Evolutionary conservation across 2,888 invertebrate genomes (phyloP), one percentile per base, ranked within the genome.

Genomic region (Eudasyphora cyanicolor): DNA sequence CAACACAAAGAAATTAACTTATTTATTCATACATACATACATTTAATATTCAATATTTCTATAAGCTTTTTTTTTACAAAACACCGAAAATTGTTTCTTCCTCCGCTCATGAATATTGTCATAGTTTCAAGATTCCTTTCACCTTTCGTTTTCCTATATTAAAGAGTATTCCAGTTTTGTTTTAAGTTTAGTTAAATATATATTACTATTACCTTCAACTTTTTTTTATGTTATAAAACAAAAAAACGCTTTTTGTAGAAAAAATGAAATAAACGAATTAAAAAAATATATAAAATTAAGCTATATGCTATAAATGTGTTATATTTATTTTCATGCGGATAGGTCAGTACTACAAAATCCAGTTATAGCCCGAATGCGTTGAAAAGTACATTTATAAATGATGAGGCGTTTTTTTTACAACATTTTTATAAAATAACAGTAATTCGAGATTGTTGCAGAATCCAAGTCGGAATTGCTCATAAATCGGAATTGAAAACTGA

Each of bases 201-300:
- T 67, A 67, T 60, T 1, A 51, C 10, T 8, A 57, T 51, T 14
- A 64, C 35, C 60, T 71, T 32, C 67, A 64, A n/a, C n/a, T 14
- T 21, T 62, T 19, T 60, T 64, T 76, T 80, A 60, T 64, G 76
- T 80, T 80, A 42, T 67, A 69, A 79, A 76, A 64, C 62, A 69
- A 76, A 24, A 69, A 49, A 32, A 75, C 27, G 49, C 71, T 77
- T 77, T 67, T 67, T 67, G 32, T 27, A 73, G 57, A 49, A 73
- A 71, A 45, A 76, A 80, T 24, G 71, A 80, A 49, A 69, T 4
- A 45, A 54, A 57, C 7, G 12, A 57, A 57, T 10, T 57, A 57
- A 8, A 27, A 57, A 57, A 12, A 57, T 12, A 57, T 54, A 27
- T 45, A 24, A 14, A 57, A 57, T 45, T 10, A 12, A 45, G n/a